Base-by-base conservation (phyloP, 2,113 vertebrate genomes). In the Albula glossodonta region DNA sequence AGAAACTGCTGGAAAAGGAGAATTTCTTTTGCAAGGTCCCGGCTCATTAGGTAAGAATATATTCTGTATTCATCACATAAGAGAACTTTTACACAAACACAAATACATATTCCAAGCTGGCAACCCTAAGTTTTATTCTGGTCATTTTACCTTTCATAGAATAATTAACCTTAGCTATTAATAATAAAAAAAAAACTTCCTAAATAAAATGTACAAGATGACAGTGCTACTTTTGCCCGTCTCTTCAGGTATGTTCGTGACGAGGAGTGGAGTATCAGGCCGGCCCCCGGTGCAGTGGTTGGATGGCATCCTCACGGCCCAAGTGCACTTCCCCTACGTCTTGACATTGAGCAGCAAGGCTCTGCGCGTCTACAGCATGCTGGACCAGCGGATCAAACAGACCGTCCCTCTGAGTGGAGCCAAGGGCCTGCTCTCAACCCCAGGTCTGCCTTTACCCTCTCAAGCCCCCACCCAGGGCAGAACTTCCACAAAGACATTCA, bases 361-460 rank as follows among this genome's bases (percentile, higher is more conserved):
- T 60, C 78, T 95, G 79, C 89, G 89, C 13, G 85, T 94, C 85
- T 93, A 92, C 92, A 95, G 94, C 90, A 89, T 93, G 86, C 85
- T 95, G 78, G 94, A 95, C 90, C 93, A 94, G 88, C 87, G 89
- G 82, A 78, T 85, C 66, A 95, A 95, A 88, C 95, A 95, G 89
- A 92, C 87, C 15, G 52, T 93, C 74, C 77, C 81, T 84, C 84
- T 94, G 80, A 89, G 85, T 1, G 90, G 86, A 53, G 91, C 84
- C 1, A 90, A 83, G 85, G 92, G 91, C 52, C 91, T 94, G 25
- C 81, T 89, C 84, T 87, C 92, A 31, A 89, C 87, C 19, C 78
- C 93, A 94, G 94, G 93, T 95, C 48, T 15, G 9, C 3, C 5
- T 74, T 74, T 74, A 74, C 70, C 70, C 70, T 10, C 22, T 74